Evolutionary conservation across 2,888 invertebrate species (phyloP).

Genomic region (Augiades crinisus): DNA sequence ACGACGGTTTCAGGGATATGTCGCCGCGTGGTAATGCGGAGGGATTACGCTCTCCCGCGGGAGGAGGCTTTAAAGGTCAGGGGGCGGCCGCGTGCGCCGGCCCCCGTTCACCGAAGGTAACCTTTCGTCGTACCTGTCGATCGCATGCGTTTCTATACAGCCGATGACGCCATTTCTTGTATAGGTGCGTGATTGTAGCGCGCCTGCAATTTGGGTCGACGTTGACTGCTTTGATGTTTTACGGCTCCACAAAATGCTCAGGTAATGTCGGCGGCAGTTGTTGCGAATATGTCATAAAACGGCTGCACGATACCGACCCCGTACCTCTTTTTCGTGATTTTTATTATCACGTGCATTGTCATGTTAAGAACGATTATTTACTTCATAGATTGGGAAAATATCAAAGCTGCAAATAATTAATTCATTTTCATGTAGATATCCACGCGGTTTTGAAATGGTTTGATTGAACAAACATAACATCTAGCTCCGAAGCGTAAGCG

Average conservation of each 20-base stretch:
- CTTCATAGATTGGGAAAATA: too few species aligned
- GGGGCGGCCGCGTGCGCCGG: conserved; percentile 42
- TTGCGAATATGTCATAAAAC: conserved; percentile 4
- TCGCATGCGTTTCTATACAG: conserved; percentile 39
- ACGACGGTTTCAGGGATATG: conserved; percentile 40
- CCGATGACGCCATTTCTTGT: conserved; percentile 55
- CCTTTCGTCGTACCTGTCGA: conserved; percentile 47
- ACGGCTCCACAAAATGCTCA: conserved; percentile 16
- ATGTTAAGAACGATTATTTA: too few species aligned
- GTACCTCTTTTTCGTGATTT: too few species aligned
- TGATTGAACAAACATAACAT: conserved; percentile 11
- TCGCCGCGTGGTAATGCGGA: conserved; percentile 52
- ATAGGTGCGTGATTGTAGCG: conserved; percentile 43
- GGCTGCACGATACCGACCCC: neutral
- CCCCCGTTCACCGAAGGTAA: conserved; percentile 33
- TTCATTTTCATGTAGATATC: too few species aligned
- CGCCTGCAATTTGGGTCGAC: conserved; percentile 47
- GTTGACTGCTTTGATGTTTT: conserved; percentile 18
- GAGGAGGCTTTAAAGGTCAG: conserved; percentile 58
- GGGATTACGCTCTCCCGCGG: conserved; percentile 51
- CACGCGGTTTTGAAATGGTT: neutral
- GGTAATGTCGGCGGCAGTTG: conserved; percentile 12
- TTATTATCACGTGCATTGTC: too few species aligned
- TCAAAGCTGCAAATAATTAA: too few species aligned
- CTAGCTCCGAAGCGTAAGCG: conserved; percentile 15